These are phyloP conservation scores for Guaruba guarouba DNA, from an alignment of 2,113 vertebrate species.

Conservation along the genomic window DNA sequence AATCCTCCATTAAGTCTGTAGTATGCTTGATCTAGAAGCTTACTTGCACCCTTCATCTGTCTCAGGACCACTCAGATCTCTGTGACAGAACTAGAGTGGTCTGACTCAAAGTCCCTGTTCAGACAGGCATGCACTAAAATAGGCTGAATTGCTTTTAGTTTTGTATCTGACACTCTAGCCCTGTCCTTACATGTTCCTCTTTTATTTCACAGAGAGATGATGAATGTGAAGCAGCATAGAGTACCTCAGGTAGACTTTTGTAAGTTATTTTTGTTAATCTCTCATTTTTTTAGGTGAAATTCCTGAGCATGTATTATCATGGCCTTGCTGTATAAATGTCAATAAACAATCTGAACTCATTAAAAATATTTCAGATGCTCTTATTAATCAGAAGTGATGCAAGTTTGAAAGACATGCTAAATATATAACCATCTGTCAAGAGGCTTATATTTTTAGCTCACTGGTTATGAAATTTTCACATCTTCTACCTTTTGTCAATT, in stretches of 20 bases:
- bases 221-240: background rate
- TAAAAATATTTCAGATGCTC: background rate
- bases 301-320: background rate
- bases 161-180: background rate
- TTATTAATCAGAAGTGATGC: background rate
- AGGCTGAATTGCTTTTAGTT: background rate
- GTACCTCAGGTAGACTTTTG: background rate
- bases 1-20: background rate
- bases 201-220: background rate
- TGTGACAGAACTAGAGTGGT: background rate
- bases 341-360: slow-evolving; percentile 14
- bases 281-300: background rate
- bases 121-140: background rate
- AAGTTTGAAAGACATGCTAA: slow-evolving; percentile 6
- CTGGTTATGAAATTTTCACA: background rate
- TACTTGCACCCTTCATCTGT: background rate
- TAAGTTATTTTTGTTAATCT: background rate
- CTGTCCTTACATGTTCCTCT: background rate
- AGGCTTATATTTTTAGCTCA: background rate
- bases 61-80: background rate
- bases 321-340: background rate
- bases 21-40: background rate
- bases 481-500: background rate
- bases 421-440: slow-evolving; percentile 19
- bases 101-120: background rate